These are phyloP conservation scores for Tolmerus cingulatus DNA, from an alignment of 2,888 invertebrate genomes.

Conservation along the genomic window DNA sequence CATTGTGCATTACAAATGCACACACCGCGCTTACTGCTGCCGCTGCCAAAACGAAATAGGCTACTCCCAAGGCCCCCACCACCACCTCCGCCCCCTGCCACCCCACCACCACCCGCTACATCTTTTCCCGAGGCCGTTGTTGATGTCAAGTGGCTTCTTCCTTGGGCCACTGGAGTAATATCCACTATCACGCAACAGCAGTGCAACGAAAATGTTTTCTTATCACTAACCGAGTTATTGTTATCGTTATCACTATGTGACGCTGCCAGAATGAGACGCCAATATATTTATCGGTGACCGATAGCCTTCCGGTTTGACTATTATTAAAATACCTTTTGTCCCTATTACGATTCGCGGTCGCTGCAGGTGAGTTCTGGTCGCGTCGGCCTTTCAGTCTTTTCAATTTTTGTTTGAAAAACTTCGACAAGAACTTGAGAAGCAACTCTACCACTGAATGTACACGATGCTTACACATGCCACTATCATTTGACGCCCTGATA, in stretches of 20 bases:
- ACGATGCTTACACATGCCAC: slow-evolving; percentile 51
- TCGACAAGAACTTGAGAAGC: slow-evolving; percentile 12
- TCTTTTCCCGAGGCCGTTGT: slow-evolving; percentile 64
- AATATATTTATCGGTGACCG: slow-evolving; percentile 39
- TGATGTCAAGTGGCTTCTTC: slow-evolving; percentile 52
- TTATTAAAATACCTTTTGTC: background rate
- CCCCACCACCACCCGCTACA: slow-evolving; percentile 59
- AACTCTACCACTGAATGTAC: slow-evolving; percentile 36
- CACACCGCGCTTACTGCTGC: slow-evolving; percentile 60
- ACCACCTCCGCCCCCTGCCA: slow-evolving; percentile 57
- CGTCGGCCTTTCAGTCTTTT: background rate
- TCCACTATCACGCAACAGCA: slow-evolving; percentile 66
- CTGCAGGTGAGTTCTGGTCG: background rate
- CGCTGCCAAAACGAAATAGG: slow-evolving; percentile 60
- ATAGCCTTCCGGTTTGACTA: slow-evolving; percentile 9
- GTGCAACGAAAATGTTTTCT: slow-evolving; percentile 64
- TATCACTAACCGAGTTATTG: slow-evolving; percentile 62
- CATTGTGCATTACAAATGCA: slow-evolving; percentile 63
- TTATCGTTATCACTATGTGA: slow-evolving; percentile 57
- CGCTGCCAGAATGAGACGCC: slow-evolving; percentile 64
- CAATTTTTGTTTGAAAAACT: slow-evolving; percentile 35
- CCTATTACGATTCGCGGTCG: background rate
- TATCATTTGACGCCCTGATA: slow-evolving; percentile 48
- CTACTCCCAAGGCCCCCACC: slow-evolving; percentile 61
- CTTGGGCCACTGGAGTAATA: slow-evolving; percentile 63